Percentiles rank a stretch among this genome's conserved stretches.
Conservation (phyloP, 2,888 invertebrate species). For the Atrina japonica region DNA sequence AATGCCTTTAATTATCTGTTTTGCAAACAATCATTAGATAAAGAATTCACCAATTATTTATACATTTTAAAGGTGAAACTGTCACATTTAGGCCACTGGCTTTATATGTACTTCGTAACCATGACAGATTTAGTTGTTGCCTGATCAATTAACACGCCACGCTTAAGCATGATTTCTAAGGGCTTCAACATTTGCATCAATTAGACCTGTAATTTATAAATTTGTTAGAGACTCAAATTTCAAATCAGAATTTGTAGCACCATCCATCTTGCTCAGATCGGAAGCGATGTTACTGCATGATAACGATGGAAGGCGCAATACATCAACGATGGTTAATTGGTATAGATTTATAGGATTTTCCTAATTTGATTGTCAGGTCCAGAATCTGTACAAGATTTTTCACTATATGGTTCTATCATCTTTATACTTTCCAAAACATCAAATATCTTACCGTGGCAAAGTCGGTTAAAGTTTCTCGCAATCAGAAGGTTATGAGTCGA, state of each 20-base stretch:
- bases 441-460: too few relatives aligned
- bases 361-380: too few relatives aligned
- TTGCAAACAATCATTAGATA: constrained; percentile 16
- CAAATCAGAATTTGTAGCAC: constrained; percentile 7
- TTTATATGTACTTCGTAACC: constrained; percentile 18
- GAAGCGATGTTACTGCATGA: constrained; percentile 17
- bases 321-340: neutral
- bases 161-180: constrained; percentile 1
- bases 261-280: constrained; percentile 18
- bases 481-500: too few relatives aligned
- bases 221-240: constrained; percentile 28
- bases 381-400: too few relatives aligned
- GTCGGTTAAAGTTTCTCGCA: too few relatives aligned
- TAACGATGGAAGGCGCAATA: constrained; percentile 7
- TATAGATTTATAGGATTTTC: too few relatives aligned
- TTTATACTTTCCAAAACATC: too few relatives aligned
- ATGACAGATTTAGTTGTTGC: constrained; percentile 26
- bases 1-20: constrained; percentile 4
- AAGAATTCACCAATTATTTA: constrained; percentile 13
- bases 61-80: constrained; percentile 7
- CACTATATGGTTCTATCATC: too few relatives aligned
- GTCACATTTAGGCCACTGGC: constrained; percentile 5
- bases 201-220: constrained; percentile 38
- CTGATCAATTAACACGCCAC: neutral
- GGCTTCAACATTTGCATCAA: constrained; percentile 17